phyloP scores from a whole-genome alignment of 1,140 invertebrate species.

The Araneus ventricosus region DNA sequence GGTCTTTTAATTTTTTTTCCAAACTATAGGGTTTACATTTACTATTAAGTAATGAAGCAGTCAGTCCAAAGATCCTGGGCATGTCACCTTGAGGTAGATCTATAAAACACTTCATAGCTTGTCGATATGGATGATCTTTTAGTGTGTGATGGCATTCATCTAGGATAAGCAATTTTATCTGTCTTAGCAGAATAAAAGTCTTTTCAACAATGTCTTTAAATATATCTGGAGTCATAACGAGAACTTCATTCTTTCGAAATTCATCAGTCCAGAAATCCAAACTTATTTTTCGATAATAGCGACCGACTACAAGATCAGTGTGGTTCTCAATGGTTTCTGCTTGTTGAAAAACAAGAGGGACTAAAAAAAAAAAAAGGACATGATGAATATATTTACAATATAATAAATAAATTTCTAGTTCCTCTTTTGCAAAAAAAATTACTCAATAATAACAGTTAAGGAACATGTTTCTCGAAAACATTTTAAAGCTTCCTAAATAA shows the following conservation, averaged over 20 bases:
- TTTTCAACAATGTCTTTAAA: slow-evolving; percentile 87
- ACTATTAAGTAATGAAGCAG: slow-evolving; percentile 81
- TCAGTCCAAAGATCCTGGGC: slow-evolving; percentile 85
- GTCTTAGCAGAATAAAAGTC: slow-evolving; percentile 83
- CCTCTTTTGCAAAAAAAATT: too few relatives aligned
- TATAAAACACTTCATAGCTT: slow-evolving; percentile 85
- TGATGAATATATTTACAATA: too few relatives aligned
- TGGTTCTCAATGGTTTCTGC: slow-evolving; percentile 84
- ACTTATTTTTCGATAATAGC: slow-evolving; percentile 81
- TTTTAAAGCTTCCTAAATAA: too few relatives aligned
- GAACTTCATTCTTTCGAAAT: slow-evolving; percentile 85
- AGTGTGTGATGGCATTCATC: slow-evolving; percentile 95
- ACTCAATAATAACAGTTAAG: too few relatives aligned
- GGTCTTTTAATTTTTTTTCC: slow-evolving; percentile 84
- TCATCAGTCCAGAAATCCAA: slow-evolving; percentile 83
- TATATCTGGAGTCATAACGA: slow-evolving; percentile 93
- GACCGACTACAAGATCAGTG: slow-evolving; percentile 82
- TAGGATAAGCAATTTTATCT: slow-evolving; percentile 91
- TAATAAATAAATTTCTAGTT: too few relatives aligned
- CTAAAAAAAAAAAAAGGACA: slow-evolving; percentile 77
- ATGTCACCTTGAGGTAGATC: slow-evolving; percentile 67
- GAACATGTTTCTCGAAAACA: too few relatives aligned
- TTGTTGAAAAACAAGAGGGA: slow-evolving; percentile 91
- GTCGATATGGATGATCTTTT: slow-evolving; percentile 85
- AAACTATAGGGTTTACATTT: slow-evolving; percentile 83